Conservation (phyloP, 1,140 invertebrate species). For the Tetramorium alpestre region DNA sequence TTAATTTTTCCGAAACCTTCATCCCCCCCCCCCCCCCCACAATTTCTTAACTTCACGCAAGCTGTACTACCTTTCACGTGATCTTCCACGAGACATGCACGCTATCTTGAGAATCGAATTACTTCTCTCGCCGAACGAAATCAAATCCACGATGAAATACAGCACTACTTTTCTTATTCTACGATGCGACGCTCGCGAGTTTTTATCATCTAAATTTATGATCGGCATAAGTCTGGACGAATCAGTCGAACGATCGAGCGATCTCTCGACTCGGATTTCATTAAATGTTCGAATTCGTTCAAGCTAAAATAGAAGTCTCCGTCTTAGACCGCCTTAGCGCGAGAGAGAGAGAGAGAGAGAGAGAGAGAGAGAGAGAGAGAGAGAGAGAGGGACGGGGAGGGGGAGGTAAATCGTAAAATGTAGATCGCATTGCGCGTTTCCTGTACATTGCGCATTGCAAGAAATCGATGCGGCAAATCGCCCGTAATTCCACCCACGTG, state of each 20-base stretch:
- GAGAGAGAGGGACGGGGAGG: neutral
- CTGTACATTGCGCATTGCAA: neutral
- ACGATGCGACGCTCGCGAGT: neutral
- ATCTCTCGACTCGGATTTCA: neutral
- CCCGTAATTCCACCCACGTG: constrained; percentile 74
- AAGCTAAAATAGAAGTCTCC: neutral
- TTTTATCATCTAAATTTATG: constrained; percentile 8
- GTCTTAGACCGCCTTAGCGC: neutral
- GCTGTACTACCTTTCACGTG: neutral
- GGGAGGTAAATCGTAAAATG: constrained; percentile 30
- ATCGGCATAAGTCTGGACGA: neutral
- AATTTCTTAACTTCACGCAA: constrained; percentile 30
- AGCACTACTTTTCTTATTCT: constrained; percentile 22
- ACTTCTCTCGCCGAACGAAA: neutral
- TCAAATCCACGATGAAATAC: constrained; percentile 1
- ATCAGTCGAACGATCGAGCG: neutral
- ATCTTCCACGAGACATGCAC: neutral
- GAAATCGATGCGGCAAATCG: constrained; percentile 48
- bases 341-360: neutral
- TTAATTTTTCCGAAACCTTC: too few relatives aligned
- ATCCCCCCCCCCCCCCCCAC: too few relatives aligned
- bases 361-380: neutral
- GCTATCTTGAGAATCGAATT: constrained; percentile 19
- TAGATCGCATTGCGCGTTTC: constrained; percentile 54
- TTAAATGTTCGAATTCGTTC: neutral